Conservation (phyloP, 1,140 invertebrate genomes). For the Lerema accius region DNA sequence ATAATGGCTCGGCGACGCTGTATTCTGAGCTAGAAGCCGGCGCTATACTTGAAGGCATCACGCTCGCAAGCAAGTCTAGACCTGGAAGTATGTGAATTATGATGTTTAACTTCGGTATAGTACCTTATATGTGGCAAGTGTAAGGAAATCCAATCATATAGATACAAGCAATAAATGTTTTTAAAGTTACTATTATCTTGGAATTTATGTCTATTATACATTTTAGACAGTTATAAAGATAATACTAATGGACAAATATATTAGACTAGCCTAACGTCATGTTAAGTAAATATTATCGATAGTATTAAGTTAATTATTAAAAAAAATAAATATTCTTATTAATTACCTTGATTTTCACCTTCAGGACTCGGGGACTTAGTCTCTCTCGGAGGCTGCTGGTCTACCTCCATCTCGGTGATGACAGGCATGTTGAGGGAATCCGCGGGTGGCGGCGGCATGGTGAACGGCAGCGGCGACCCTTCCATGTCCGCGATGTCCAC, state of each 20-base stretch:
- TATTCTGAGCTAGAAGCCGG: conserved; percentile 83
- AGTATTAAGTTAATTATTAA: no score
- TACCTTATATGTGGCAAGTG: no score
- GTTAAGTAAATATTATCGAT: no score
- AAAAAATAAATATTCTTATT: no score
- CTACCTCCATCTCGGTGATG: conserved; percentile 45
- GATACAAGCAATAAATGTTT: no score
- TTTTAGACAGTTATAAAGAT: no score
- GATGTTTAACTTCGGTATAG: no score
- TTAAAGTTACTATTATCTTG: no score
- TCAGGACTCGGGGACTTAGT: conserved; percentile 64
- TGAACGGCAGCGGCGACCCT: conserved; percentile 47
- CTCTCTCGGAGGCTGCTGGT: conserved; percentile 39
- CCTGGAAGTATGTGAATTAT: conserved; percentile 40
- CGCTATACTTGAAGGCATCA: conserved; percentile 85
- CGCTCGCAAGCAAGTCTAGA: conserved; percentile 85
- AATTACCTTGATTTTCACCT: conserved; percentile 69
- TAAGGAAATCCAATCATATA: no score
- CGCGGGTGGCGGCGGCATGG: neutral
- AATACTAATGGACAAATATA: no score
- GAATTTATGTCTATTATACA: no score
- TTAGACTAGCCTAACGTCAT: no score
- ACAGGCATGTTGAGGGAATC: conserved; percentile 4
- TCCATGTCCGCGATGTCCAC: conserved; percentile 88
- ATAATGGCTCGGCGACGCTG: conserved; percentile 62